phyloP scores from a whole-genome alignment of 2,797 vertebrate species.

The Pempheris klunzingeri region DNA sequence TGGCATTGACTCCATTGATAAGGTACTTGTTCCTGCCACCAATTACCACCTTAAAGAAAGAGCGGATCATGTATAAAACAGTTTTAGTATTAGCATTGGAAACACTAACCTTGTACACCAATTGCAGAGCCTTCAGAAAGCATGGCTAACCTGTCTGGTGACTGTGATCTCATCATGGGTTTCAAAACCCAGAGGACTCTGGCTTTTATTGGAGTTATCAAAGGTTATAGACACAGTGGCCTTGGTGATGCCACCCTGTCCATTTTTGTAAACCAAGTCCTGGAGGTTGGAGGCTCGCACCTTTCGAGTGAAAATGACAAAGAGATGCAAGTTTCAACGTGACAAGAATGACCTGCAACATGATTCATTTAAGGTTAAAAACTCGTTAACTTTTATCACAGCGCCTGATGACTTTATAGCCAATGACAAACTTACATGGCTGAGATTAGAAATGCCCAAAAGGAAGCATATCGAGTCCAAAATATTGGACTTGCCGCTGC shows the following conservation, averaged over 20 bases:
- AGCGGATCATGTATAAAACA: background rate
- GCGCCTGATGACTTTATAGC: fast-evolving
- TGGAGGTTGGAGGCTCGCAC: slow-evolving; percentile 94
- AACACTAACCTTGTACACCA: background rate
- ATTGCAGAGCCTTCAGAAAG: background rate
- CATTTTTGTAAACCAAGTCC: slow-evolving; percentile 96
- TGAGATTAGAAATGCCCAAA: slow-evolving; percentile 92
- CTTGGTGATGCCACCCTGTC: slow-evolving; percentile 94
- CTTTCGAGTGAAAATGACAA: slow-evolving; percentile 72
- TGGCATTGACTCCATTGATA: slow-evolving; percentile 94
- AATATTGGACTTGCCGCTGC: slow-evolving; percentile 98
- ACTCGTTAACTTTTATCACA: too few species aligned
- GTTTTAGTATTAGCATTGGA: background rate
- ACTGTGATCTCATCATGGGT: slow-evolving; percentile 92
- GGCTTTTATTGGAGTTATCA: slow-evolving; percentile 95
- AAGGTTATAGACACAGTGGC: slow-evolving; percentile 95
- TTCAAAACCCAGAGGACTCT: slow-evolving; percentile 96
- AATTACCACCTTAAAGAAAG: slow-evolving; percentile 86
- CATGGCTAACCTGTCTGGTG: slow-evolving; percentile 90
- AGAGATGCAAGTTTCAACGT: background rate
- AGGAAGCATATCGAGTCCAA: slow-evolving; percentile 97
- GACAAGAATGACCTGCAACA: too few species aligned
- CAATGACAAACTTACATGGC: slow-evolving; percentile 86
- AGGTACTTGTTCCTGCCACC: slow-evolving; percentile 97
- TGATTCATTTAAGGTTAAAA: background rate